Conservation (phyloP, 2,797 vertebrate genomes). For the Tapera naevia region DNA sequence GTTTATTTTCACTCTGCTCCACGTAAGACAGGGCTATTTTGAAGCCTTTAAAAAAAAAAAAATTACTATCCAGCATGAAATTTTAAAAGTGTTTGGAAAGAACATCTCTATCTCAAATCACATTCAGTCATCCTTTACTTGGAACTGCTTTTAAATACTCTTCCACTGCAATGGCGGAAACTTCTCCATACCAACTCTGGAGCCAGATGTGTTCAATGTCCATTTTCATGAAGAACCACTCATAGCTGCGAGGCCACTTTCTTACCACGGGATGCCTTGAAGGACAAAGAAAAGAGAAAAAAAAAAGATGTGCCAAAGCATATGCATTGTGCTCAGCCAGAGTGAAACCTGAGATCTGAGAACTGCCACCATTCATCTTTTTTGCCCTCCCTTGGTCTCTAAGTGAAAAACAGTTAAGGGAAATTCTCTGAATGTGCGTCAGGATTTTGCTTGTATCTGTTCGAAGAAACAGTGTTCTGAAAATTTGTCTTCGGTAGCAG, state of each 20-base stretch:
- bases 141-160: conserved; percentile 79
- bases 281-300: conserved; percentile 8
- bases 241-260: conserved; percentile 79
- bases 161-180: conserved; percentile 66
- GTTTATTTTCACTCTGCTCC: neutral
- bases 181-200: conserved; percentile 78
- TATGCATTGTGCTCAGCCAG: neutral
- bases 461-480: neutral
- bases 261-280: conserved; percentile 78
- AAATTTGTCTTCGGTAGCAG: neutral
- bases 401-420: neutral
- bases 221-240: conserved; percentile 85
- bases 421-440: neutral
- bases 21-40: neutral
- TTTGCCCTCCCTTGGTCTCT: neutral
- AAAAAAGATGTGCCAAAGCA: neutral
- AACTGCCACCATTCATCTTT: neutral
- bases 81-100: conserved; percentile 9
- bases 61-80: neutral
- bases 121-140: conserved; percentile 67
- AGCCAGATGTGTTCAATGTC: conserved; percentile 77
- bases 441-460: neutral
- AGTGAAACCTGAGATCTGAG: neutral
- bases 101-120: neutral
- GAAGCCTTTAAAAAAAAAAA: neutral